These are phyloP conservation scores for Drosophila kanapiae DNA, from an alignment of 1,140 invertebrate species.

Conservation along the genomic window DNA sequence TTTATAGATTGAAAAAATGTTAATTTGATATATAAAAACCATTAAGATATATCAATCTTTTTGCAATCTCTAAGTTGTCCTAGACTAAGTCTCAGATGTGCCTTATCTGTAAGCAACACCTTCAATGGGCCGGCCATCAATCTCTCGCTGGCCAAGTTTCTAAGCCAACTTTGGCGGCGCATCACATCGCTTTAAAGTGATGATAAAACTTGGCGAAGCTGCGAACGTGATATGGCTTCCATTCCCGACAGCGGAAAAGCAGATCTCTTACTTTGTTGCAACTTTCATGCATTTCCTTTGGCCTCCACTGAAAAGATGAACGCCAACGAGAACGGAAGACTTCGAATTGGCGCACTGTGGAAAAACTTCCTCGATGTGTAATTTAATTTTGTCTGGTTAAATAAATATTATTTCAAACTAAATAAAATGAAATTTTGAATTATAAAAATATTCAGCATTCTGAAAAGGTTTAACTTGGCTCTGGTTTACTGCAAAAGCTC, in stretches of 20 bases:
- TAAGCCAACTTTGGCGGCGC: constrained; percentile 39
- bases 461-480: no score
- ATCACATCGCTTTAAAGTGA: constrained; percentile 32
- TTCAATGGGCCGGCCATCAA: constrained; percentile 19
- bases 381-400: neutral
- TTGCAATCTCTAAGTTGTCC: neutral
- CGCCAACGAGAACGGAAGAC: neutral
- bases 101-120: constrained; percentile 29
- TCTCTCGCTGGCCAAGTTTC: constrained; percentile 31
- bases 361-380: constrained; percentile 11
- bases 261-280: constrained; percentile 49
- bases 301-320: neutral
- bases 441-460: no score
- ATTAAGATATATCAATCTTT: constrained; percentile 1
- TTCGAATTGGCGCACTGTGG: constrained; percentile 17
- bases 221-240: constrained; percentile 27
- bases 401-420: neutral
- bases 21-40: neutral
- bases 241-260: neutral
- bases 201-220: constrained; percentile 34
- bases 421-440: neutral
- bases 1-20: neutral
- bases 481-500: no score
- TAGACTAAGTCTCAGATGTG: neutral
- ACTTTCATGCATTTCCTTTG: constrained; percentile 44